These are phyloP conservation scores for Aurelia aurita DNA, from an alignment of 30 jellyfish, hydroid and myxozoan genomes.

Conservation along the genomic window DNA sequence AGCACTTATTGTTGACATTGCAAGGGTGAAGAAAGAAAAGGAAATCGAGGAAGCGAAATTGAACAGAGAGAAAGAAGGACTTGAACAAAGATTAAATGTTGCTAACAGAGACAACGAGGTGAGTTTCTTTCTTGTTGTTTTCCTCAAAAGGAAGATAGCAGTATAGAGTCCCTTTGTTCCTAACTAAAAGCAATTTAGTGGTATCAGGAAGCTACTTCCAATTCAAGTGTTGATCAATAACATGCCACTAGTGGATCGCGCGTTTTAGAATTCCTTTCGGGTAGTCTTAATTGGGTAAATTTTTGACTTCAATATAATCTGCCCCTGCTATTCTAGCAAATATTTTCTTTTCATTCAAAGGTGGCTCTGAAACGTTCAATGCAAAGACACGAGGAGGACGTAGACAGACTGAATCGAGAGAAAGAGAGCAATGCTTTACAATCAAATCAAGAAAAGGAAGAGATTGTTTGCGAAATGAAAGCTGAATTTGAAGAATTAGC, in stretches of 20 bases:
- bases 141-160: too few species aligned
- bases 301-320: too few species aligned
- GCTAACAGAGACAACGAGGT: slow-evolving; percentile 91
- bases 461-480: slow-evolving; percentile 55
- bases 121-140: background rate
- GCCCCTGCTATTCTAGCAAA: too few species aligned
- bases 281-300: too few species aligned
- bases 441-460: slow-evolving; percentile 77
- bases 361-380: slow-evolving; percentile 74
- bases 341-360: background rate
- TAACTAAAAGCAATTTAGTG: too few species aligned
- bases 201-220: too few species aligned
- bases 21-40: slow-evolving; percentile 88
- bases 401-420: slow-evolving; percentile 73
- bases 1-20: slow-evolving; percentile 90
- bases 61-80: slow-evolving; percentile 81
- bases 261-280: too few species aligned
- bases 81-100: slow-evolving; percentile 76
- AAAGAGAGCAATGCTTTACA: slow-evolving; percentile 76
- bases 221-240: too few species aligned
- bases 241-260: too few species aligned
- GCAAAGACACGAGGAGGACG: slow-evolving; percentile 93
- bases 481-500: slow-evolving; percentile 79
- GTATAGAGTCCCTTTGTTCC: too few species aligned
- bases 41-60: slow-evolving; percentile 85